Evolutionary conservation across 2,888 invertebrate species (phyloP), one percentile per base, ranked within the genome.

Genomic region (Tillus elongatus): DNA sequence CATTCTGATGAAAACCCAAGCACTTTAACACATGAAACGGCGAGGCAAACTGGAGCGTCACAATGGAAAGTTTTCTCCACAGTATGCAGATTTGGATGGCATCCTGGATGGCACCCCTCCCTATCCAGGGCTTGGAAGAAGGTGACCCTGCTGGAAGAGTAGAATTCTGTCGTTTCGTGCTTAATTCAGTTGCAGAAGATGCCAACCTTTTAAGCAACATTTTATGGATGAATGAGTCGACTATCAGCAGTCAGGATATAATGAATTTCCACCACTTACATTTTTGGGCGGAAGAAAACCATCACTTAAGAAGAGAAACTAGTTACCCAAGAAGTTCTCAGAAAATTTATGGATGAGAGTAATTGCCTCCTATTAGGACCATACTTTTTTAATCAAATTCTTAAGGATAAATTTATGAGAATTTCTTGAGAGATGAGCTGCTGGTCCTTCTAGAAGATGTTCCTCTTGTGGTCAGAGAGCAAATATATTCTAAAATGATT

Each of bases 211-310:
- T 19, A 19, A 19, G 6, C 6, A n/a, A 19, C 24, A 19, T 19
- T 19, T 19, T 40, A 13, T 40, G 40, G 27, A 40, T 28, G 10
- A 37, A 39, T 13, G 40, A 40, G 15, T 37, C 36, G 3, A 37
- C 30, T 3, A 39, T 39, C 33, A 28, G 13, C 15, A 19, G 33
- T 14, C 33, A 39, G 29, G 33, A 37, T 3, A 39, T 40, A 27
- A 32, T 24, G 3, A 32, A 40, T 26, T 31, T 37, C 32, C 40
- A 40, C n/a, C 39, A 39, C 26, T 14, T 40, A 12, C 27, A 40
- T 14, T 38, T 28, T 30, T 34, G 35, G 35, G 28, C 29, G 14
- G 16, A 28, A 12, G 35, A 35, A 37, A 38, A 36, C 35, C 38
- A 34, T 9, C 35, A 38, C 28, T 12, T 19, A 6, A 19, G 6